Conservation (phyloP, 1,140 invertebrate species). For the Maconellicoccus hirsutus region DNA sequence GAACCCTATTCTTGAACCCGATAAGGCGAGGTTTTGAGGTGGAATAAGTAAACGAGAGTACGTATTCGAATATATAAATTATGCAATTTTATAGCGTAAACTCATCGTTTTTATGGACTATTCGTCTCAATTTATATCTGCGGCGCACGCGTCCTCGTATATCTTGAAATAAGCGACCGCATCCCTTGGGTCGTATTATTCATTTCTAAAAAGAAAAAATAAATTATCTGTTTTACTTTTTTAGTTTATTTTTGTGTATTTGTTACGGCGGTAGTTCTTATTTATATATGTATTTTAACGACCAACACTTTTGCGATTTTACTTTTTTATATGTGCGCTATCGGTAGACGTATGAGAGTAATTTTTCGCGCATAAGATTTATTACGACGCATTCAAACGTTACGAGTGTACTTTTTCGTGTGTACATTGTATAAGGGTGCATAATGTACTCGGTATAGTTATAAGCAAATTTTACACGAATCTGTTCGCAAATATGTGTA, state of each 20-base stretch:
- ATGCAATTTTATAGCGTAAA: slow-evolving; percentile 17
- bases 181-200: slow-evolving; percentile 15
- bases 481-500: not conserved
- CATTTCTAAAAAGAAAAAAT: slow-evolving; percentile 17
- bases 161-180: not conserved
- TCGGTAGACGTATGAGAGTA: not conserved
- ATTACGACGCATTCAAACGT: not conserved
- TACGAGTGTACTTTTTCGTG: not conserved
- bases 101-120: slow-evolving; percentile 19
- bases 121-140: slow-evolving; percentile 19
- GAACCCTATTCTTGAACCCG: no score
- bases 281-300: slow-evolving; percentile 17
- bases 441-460: not conserved
- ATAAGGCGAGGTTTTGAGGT: no score
- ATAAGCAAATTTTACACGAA: no score
- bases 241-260: not conserved
- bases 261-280: not conserved
- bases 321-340: not conserved
- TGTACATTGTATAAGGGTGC: slow-evolving; percentile 1
- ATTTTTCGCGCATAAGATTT: not conserved
- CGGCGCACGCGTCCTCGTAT: slow-evolving; percentile 9
- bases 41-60: no score
- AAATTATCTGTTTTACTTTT: slow-evolving; percentile 17
- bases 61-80: not conserved
- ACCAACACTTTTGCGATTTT: not conserved